Conservation (phyloP, 2,888 invertebrate genomes). For the Melitaea athalia region DNA sequence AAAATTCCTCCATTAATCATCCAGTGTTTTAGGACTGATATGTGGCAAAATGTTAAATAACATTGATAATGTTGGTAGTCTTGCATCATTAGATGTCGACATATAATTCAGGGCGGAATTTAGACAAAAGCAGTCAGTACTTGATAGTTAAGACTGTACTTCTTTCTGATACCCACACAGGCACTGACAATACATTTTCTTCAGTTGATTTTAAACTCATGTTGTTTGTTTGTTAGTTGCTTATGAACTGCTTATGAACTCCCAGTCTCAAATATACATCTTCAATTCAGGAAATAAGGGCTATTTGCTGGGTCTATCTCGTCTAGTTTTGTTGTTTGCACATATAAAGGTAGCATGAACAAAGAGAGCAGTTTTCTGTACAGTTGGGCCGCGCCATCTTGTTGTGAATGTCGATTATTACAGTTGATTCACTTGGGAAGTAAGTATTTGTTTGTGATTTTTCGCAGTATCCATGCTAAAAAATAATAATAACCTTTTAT, state of each 20-base stretch:
- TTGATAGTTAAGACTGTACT: neutral
- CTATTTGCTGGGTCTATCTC: conserved; percentile 12
- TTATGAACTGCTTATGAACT: neutral
- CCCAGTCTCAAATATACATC: neutral
- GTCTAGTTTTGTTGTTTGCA: conserved; percentile 4
- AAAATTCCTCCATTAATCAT: neutral
- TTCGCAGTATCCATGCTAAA: too few relatives aligned
- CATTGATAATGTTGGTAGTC: too few relatives aligned
- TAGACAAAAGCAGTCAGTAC: neutral
- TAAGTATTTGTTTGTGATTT: too few relatives aligned
- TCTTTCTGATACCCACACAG: conserved; percentile 8
- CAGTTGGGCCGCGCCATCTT: conserved; percentile 11
- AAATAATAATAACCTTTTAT: too few relatives aligned
- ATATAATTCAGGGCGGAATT: too few relatives aligned
- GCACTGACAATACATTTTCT: conserved; percentile 6
- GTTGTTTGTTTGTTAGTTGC: too few relatives aligned
- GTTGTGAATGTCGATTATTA: conserved; percentile 5
- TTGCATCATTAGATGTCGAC: too few relatives aligned
- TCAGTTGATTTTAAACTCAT: neutral
- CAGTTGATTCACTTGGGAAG: conserved; percentile 8
- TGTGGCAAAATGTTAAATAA: too few relatives aligned
- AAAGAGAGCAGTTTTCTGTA: conserved; percentile 4
- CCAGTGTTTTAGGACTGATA: too few relatives aligned
- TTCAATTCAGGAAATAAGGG: neutral
- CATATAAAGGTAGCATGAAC: neutral